Conservation (phyloP, 2,797 vertebrate species). For the Labeo calbasu region DNA sequence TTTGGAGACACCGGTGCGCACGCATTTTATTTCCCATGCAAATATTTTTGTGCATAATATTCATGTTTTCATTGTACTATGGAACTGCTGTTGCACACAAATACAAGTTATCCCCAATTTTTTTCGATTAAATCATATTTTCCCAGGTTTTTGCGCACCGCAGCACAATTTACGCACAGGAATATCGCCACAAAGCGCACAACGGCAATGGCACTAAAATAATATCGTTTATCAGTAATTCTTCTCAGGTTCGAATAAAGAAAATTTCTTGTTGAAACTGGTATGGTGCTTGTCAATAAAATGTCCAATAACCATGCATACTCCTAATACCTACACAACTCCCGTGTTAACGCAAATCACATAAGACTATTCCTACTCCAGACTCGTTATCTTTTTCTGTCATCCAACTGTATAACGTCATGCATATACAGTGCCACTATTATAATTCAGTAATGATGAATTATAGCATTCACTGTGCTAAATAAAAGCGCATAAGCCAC, state of each 20-base stretch:
- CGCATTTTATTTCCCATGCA: constrained; percentile 12
- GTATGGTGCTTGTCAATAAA: neutral
- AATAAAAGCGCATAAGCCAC: neutral
- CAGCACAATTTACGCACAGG: constrained; percentile 22
- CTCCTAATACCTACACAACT: neutral
- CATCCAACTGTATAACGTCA: neutral
- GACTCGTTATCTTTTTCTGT: neutral
- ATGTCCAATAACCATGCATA: neutral
- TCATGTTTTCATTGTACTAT: neutral
- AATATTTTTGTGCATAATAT: neutral
- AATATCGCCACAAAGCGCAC: constrained; percentile 6
- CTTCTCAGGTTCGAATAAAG: neutral
- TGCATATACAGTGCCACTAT: neutral
- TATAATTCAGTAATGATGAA: neutral
- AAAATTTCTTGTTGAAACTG: neutral
- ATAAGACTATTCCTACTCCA: neutral
- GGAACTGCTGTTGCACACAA: neutral
- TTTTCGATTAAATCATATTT: neutral
- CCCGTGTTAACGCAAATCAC: neutral
- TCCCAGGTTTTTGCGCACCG: neutral
- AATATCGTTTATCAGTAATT: neutral
- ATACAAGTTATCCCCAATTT: neutral
- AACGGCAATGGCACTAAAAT: neutral
- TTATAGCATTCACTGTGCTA: neutral
- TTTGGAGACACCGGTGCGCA: constrained; percentile 59